Evolutionary conservation across 2,113 vertebrate species (phyloP), one percentile per base, ranked within the genome.

Genomic region (Lophius piscatorius): DNA sequence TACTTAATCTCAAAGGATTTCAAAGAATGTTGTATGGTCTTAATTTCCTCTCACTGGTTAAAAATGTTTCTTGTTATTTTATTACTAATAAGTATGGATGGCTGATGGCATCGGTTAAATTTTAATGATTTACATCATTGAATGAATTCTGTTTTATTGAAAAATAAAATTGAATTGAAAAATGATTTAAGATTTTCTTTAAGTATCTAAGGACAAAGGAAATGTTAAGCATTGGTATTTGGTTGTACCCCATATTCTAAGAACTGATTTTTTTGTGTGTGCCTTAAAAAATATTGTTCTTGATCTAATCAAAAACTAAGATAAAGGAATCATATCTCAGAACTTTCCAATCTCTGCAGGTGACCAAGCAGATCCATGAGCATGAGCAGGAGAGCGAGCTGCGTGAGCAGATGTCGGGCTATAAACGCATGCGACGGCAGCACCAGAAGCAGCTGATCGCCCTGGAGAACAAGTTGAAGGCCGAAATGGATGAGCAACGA

Each of bases 361-460:
- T 99, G 91, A 98, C 97, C 91, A 95, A 97, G 84, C 96, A 99
- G 93, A 98, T 99, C 93, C 96, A 98, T 72, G 97, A 99, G 88
- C 97, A 98, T 94, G 96, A 98, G 94, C 97, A 99, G 94, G 97
- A 99, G 89, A 98, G 94, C 87, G 97, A 99, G 92, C 92, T 98
- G 88, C 96, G 97, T 80, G 96, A 98, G 94, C 97, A 99, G 94
- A 98, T 99, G 96, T 98, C 97, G 76, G 96, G 96, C 85, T 99
- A 98, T 92, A 99, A 98, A 90, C 96, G 97, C 89, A 99, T 99
- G 96, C 94, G 96, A 87, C 94, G 96, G 91, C 97, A 99, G 93
- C 97, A 99, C 94, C 97, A 99, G 95, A 98, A 98, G 94, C 97
- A 99, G 96, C 94, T 99, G 93, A 98, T 99, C 87, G 97, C 97